These are phyloP conservation scores for Hirtodrosophila cameraria DNA, from an alignment of 2,888 invertebrate genomes.

Conservation along the genomic window DNA sequence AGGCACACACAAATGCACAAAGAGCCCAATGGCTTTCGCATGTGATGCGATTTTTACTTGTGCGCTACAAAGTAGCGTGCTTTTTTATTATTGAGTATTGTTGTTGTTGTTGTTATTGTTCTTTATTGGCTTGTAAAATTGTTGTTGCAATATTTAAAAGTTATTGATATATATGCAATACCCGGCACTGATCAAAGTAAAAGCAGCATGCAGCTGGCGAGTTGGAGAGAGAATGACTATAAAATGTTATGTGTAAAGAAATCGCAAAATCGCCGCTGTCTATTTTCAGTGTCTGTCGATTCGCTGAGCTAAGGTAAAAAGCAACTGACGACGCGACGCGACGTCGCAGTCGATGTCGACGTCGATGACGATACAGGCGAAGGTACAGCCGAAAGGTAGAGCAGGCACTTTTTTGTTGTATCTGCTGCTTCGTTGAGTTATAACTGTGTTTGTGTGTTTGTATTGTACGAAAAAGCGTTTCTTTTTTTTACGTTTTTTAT, in stretches of 20 bases:
- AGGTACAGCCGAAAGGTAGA: slow-evolving; percentile 61
- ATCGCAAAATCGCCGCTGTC: slow-evolving; percentile 43
- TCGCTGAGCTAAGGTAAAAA: slow-evolving; percentile 70
- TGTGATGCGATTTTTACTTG: slow-evolving; percentile 42
- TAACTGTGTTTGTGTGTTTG: slow-evolving; percentile 40
- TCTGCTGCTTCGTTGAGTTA: slow-evolving; percentile 43
- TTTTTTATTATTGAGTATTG: slow-evolving; percentile 3
- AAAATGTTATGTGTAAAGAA: slow-evolving; percentile 54
- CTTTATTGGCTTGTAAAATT: slow-evolving; percentile 36
- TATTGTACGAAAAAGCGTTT: slow-evolving; percentile 14
- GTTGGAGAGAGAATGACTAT: slow-evolving; percentile 69
- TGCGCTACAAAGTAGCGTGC: slow-evolving; percentile 31
- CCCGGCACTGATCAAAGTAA: slow-evolving; percentile 32
- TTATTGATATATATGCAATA: too few relatives aligned
- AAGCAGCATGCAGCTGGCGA: slow-evolving; percentile 52
- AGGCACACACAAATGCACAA: slow-evolving; percentile 18
- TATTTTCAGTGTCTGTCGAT: slow-evolving; percentile 54
- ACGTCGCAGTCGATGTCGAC: slow-evolving; percentile 10
- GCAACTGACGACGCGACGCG: slow-evolving; percentile 41
- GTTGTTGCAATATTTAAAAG: slow-evolving; percentile 33
- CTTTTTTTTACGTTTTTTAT: slow-evolving; percentile 24
- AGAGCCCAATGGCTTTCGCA: slow-evolving; percentile 36
- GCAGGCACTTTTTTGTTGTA: slow-evolving; percentile 38
- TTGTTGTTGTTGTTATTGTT: slow-evolving; percentile 8
- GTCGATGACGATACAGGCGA: slow-evolving; percentile 30